Evolutionary conservation across 1,140 invertebrate genomes (phyloP).

Genomic region (Bradysia coprophila): DNA sequence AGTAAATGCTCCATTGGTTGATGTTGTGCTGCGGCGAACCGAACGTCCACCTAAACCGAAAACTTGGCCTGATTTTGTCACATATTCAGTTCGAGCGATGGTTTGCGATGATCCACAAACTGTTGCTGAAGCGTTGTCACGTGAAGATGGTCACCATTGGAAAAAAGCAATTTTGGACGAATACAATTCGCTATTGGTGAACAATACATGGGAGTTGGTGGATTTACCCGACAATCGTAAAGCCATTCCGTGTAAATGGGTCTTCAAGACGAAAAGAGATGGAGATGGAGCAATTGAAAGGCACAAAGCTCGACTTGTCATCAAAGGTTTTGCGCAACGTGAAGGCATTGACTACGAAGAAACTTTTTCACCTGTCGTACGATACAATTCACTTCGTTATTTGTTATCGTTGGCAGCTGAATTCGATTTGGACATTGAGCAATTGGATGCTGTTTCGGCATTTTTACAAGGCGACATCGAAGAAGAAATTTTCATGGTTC

Average conservation of each 20-base stretch:
- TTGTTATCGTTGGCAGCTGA: conserved; percentile 8
- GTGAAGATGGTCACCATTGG: too few relatives aligned
- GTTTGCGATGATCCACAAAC: too few relatives aligned
- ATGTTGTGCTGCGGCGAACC: too few relatives aligned
- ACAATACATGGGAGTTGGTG: conserved; percentile 16
- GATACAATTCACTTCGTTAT: conserved; percentile 6
- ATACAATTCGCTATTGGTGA: conserved; percentile 12
- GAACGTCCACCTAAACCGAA: too few relatives aligned
- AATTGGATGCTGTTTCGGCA: conserved; percentile 10
- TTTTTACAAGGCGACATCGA: conserved; percentile 8
- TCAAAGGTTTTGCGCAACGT: conserved; percentile 12
- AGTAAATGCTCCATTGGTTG: too few relatives aligned
- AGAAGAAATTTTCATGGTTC: conserved; percentile 24
- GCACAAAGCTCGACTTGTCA: conserved; percentile 15
- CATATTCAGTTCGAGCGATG: too few relatives aligned
- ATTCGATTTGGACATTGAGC: conserved; percentile 7
- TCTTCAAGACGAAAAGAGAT: conserved; percentile 15
- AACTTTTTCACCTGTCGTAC: too few relatives aligned
- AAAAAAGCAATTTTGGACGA: conserved; percentile 13
- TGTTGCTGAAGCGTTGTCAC: too few relatives aligned
- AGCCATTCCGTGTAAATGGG: too few relatives aligned
- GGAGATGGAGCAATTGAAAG: conserved; percentile 12
- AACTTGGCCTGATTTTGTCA: too few relatives aligned
- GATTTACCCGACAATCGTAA: conserved; percentile 8
- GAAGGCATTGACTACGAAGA: too few relatives aligned